phyloP scores from a whole-genome alignment of 23 tunicate species.

The Aplidium turbinatum region DNA sequence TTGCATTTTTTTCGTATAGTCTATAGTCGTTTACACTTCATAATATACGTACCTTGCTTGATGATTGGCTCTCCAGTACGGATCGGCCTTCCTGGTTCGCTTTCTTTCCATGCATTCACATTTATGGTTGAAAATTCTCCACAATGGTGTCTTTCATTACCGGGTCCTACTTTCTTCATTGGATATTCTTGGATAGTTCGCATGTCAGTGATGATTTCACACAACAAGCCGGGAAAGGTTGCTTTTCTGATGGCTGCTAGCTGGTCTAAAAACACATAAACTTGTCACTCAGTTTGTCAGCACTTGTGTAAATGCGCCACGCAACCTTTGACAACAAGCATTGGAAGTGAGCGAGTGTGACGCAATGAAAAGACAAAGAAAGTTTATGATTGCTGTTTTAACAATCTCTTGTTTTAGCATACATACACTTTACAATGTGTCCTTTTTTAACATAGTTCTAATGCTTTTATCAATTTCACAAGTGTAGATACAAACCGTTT shows the following conservation, averaged over 20 bases:
- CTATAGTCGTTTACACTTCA: too few species aligned
- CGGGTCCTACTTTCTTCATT: conserved; percentile 22
- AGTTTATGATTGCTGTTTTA: too few species aligned
- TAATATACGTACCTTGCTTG: neutral
- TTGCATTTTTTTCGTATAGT: too few species aligned
- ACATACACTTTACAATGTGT: too few species aligned
- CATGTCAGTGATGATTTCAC: conserved; percentile 62
- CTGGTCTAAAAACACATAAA: conserved; percentile 52
- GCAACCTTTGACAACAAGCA: too few species aligned
- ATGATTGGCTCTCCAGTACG: neutral
- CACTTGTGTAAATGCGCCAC: too few species aligned
- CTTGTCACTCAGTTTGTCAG: neutral
- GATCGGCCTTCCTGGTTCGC: neutral
- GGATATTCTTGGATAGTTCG: conserved; percentile 67
- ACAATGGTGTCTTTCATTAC: conserved; percentile 55
- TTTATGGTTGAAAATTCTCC: conserved; percentile 35
- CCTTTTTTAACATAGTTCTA: too few species aligned
- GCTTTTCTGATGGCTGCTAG: conserved; percentile 44
- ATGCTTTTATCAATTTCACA: too few species aligned
- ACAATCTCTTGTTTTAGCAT: too few species aligned
- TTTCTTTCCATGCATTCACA: conserved; percentile 68
- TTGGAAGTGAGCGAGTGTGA: too few species aligned
- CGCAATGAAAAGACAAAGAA: too few species aligned
- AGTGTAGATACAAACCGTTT: too few species aligned
- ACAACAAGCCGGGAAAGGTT: conserved; percentile 55